phyloP scores from a whole-genome alignment of 2,888 invertebrate genomes.

The Lomographa bimaculata region DNA sequence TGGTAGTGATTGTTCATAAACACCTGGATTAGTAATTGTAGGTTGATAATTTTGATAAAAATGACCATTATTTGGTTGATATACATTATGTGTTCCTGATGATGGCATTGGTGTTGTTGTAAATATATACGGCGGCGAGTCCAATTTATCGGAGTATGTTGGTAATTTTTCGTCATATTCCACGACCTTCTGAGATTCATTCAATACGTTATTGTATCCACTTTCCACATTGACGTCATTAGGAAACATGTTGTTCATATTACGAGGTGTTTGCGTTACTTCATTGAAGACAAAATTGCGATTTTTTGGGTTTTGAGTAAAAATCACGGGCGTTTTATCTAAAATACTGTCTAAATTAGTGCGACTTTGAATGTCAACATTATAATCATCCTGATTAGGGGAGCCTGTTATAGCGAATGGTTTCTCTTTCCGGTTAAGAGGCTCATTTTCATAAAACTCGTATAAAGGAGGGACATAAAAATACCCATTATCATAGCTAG shows the following conservation, averaged over 20 bases:
- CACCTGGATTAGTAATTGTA: slow-evolving; percentile 6
- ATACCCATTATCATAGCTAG: slow-evolving; percentile 5
- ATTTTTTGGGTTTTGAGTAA: no score
- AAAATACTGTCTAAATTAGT: no score
- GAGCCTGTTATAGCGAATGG: neutral
- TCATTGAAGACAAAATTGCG: no score
- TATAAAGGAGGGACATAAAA: slow-evolving; percentile 15
- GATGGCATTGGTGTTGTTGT: slow-evolving; percentile 37
- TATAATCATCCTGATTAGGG: neutral
- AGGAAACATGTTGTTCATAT: no score
- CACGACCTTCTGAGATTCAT: no score
- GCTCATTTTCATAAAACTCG: slow-evolving; percentile 5
- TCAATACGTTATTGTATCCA: no score
- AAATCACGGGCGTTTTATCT: no score
- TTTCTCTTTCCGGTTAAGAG: neutral
- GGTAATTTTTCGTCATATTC: neutral
- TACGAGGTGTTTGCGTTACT: no score
- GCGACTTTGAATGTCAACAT: no score
- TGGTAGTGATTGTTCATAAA: slow-evolving; percentile 4
- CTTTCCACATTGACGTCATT: no score
- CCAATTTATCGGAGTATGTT: neutral
- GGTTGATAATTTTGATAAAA: slow-evolving; percentile 9
- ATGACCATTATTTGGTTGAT: neutral
- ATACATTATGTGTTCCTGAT: slow-evolving; percentile 8
- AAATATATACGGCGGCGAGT: slow-evolving; percentile 7